phyloP scores from a whole-genome alignment of 2,113 vertebrate species.

The Gopherus flavomarginatus region DNA sequence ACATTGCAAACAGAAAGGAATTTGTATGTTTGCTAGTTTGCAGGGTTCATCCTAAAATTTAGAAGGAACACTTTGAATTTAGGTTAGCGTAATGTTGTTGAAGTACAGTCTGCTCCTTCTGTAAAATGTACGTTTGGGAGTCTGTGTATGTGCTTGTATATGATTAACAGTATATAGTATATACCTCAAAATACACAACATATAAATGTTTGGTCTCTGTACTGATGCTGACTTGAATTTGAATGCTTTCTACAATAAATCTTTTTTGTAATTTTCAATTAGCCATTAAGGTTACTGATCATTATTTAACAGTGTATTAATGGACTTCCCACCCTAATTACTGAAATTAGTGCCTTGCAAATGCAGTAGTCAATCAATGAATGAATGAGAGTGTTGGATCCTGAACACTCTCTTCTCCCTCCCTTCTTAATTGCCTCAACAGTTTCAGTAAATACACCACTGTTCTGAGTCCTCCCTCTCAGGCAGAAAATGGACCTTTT shows the following conservation, averaged over 20 bases:
- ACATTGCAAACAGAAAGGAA: background rate
- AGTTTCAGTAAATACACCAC: background rate
- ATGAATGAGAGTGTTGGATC: constrained; percentile 52
- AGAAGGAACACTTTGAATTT: constrained; percentile 17
- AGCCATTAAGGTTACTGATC: constrained; percentile 66
- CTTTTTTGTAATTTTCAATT: constrained; percentile 9
- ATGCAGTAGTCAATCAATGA: constrained; percentile 68
- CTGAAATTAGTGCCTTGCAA: constrained; percentile 73
- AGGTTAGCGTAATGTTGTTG: background rate
- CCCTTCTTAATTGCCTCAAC: constrained; percentile 24
- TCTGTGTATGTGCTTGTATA: background rate
- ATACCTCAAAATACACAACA: background rate
- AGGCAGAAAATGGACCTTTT: background rate
- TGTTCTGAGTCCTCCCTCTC: background rate
- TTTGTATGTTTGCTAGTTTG: background rate
- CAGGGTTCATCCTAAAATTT: constrained; percentile 18
- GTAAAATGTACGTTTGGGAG: background rate
- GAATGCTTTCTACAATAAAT: constrained; percentile 28
- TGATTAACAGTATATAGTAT: background rate
- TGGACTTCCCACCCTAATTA: constrained; percentile 74
- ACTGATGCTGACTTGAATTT: constrained; percentile 41
- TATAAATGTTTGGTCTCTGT: background rate
- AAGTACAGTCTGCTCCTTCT: background rate
- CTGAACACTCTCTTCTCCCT: background rate
- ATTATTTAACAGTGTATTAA: constrained; percentile 73